A percentile compares a stretch with the other conserved stretches of the same genome.
Evolutionary conservation across 2,113 vertebrate genomes (phyloP).

Genomic region (Macrotus californicus): DNA sequence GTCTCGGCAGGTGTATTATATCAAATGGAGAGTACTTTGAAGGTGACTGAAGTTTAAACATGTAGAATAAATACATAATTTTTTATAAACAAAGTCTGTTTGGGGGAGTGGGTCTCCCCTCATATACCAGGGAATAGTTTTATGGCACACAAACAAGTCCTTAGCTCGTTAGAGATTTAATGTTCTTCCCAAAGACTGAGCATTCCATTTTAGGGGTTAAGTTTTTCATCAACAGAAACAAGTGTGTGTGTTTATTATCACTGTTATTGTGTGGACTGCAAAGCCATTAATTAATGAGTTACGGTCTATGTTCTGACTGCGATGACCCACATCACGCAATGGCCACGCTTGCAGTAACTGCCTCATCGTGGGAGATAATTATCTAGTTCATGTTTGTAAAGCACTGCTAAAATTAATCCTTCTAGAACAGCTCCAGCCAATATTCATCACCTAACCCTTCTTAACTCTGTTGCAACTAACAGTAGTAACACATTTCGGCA

Average conservation of each 20-base stretch:
- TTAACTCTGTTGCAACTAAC: neutral
- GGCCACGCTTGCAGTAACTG: neutral
- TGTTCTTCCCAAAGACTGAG: neutral
- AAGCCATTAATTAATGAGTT: neutral
- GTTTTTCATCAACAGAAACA: neutral
- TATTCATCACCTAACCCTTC: neutral
- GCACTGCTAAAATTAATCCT: neutral
- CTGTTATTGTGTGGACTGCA: neutral
- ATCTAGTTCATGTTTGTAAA: neutral
- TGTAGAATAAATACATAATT: too few relatives aligned
- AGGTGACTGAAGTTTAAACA: too few relatives aligned
- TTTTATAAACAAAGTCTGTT: too few relatives aligned
- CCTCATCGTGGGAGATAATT: neutral
- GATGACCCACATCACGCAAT: neutral
- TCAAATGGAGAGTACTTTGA: too few relatives aligned
- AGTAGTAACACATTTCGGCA: neutral
- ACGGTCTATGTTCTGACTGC: neutral
- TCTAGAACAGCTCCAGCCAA: neutral
- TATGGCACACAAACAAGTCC: neutral
- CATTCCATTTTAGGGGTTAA: neutral
- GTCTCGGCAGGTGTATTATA: too few relatives aligned
- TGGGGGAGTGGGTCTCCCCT: too few relatives aligned
- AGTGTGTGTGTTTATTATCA: neutral
- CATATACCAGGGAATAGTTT: neutral
- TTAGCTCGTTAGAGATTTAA: neutral